Percentiles rank a stretch among this genome's conserved stretches.
Conservation (phyloP, 2,888 invertebrate genomes). For the Oxyscelio sp. region DNA sequence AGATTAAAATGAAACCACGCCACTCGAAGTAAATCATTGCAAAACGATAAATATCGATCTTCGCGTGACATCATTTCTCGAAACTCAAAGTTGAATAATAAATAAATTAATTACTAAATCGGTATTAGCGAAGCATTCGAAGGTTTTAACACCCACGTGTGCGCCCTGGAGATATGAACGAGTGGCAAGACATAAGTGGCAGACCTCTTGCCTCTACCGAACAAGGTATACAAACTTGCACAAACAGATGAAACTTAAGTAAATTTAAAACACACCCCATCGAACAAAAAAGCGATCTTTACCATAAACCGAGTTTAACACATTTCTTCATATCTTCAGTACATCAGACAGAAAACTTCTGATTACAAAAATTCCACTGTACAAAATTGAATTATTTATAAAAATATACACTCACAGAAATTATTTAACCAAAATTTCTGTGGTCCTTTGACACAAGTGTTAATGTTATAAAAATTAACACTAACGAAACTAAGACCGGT, state of each 20-base stretch:
- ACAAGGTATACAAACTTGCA: conserved; percentile 56
- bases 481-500: too few species aligned
- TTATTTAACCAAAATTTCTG: too few species aligned
- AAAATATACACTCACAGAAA: too few species aligned
- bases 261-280: conserved; percentile 52
- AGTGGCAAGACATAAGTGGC: conserved; percentile 53
- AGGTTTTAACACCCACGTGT: conserved; percentile 72
- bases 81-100: conserved; percentile 51
- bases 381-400: too few species aligned
- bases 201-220: conserved; percentile 56
- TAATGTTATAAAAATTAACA: too few species aligned
- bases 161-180: conserved; percentile 56
- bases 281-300: conserved; percentile 26
- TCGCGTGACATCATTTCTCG: conserved; percentile 47
- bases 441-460: too few species aligned
- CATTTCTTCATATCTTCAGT: not conserved
- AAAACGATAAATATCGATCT: conserved; percentile 34
- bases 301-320: conserved; percentile 1
- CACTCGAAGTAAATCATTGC: conserved; percentile 32
- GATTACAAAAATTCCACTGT: not conserved
- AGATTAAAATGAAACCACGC: too few species aligned
- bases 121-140: conserved; percentile 45
- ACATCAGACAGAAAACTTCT: not conserved
- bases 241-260: conserved; percentile 63
- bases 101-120: conserved; percentile 62